These are phyloP conservation scores for Dromas ardeola DNA, from an alignment of 2,113 vertebrate species.

Conservation along the genomic window DNA sequence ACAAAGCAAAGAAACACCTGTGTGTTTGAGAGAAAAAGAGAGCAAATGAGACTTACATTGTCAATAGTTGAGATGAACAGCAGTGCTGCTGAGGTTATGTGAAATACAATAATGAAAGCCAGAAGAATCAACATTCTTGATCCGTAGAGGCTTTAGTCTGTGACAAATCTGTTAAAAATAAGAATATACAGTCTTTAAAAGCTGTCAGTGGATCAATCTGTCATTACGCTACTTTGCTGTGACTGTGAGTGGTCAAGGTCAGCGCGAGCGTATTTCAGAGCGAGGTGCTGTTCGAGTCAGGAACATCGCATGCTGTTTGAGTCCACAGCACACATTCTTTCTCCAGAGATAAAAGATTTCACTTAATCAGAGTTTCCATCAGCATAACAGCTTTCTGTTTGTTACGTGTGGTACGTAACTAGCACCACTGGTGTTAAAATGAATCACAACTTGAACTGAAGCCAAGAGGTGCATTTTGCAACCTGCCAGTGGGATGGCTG, in stretches of 20 bases:
- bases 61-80: conserved; percentile 80
- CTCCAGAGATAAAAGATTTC: background rate
- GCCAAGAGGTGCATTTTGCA: background rate
- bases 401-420: background rate
- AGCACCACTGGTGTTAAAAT: background rate
- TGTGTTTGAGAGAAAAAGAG: background rate
- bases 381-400: background rate
- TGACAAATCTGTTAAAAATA: conserved; percentile 24
- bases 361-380: background rate
- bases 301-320: background rate
- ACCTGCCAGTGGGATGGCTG: background rate
- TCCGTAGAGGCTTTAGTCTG: background rate
- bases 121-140: conserved; percentile 81
- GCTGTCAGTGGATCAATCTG: background rate
- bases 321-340: background rate
- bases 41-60: conserved; percentile 71
- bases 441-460: background rate
- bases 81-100: conserved; percentile 76
- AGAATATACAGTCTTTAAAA: background rate
- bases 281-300: background rate
- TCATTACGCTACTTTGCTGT: background rate
- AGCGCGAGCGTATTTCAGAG: background rate
- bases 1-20: background rate
- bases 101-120: conserved; percentile 81
- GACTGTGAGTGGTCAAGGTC: background rate